Percentiles rank a stretch among this genome's conserved stretches.
Evolutionary conservation across 2,113 vertebrate genomes (phyloP).

Genomic region (Sardina pilchardus): DNA sequence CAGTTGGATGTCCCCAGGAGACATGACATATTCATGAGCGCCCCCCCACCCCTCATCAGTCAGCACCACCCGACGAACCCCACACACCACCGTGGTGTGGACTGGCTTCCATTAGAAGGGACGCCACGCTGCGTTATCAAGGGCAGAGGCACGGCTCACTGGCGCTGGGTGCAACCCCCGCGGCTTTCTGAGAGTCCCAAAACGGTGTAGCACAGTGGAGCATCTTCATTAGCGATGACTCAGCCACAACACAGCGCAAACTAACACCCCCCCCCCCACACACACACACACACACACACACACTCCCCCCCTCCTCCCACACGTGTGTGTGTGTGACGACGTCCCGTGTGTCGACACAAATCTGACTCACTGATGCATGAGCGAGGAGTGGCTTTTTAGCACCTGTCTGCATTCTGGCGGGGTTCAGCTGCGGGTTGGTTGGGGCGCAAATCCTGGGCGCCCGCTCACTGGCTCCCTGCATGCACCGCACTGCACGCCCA

Average conservation of each 20-base stretch:
- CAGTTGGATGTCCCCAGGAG: no score
- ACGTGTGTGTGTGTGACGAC: not conserved
- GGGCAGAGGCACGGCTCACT: not conserved
- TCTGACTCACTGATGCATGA: not conserved
- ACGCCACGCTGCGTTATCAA: no score
- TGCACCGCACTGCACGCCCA: no score
- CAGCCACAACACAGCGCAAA: not conserved
- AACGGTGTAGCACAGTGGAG: not conserved
- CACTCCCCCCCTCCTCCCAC: not conserved
- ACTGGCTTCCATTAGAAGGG: no score
- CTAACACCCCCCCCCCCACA: no score
- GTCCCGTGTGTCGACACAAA: not conserved
- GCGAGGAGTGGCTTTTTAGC: not conserved
- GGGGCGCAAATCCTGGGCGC: not conserved
- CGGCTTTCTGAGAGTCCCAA: not conserved
- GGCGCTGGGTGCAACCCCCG: not conserved
- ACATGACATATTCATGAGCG: no score
- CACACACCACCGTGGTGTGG: no score
- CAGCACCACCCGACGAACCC: no score
- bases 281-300: no score
- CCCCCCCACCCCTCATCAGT: no score
- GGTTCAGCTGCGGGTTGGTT: not conserved
- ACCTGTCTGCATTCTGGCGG: not conserved
- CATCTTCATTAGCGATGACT: not conserved
- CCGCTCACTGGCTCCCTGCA: no score